Evolutionary conservation across 2,113 vertebrate genomes (phyloP).

Genomic region (Panurus biarmicus): DNA sequence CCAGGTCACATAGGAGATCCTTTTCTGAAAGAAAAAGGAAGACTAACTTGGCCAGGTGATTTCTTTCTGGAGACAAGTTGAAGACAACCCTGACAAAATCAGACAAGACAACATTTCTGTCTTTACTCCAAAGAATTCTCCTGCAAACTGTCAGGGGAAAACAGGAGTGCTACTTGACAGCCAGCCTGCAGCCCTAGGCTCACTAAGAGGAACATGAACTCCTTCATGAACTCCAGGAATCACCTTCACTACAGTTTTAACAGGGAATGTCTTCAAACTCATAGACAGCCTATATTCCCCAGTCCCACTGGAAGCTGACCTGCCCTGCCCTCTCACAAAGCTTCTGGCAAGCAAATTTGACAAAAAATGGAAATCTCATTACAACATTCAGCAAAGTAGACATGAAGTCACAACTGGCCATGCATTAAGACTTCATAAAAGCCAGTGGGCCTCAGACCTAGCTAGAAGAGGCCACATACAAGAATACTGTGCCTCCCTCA

Average conservation of each 20-base stretch:
- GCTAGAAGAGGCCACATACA: neutral
- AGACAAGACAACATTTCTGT: neutral
- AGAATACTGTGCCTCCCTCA: neutral
- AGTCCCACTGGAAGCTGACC: neutral
- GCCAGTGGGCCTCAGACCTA: neutral
- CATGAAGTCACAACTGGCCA: neutral
- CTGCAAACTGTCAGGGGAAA: neutral
- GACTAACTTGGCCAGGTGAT: neutral
- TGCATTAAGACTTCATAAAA: neutral
- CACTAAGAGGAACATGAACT: neutral
- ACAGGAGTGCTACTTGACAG: neutral
- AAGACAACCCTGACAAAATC: neutral
- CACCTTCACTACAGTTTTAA: neutral
- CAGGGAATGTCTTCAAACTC: neutral
- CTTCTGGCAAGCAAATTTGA: neutral
- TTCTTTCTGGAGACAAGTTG: neutral
- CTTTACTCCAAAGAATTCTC: neutral
- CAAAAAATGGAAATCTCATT: neutral
- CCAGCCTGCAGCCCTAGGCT: neutral
- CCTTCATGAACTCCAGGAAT: neutral
- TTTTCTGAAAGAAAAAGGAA: neutral
- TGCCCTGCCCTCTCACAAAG: neutral
- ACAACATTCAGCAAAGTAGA: neutral
- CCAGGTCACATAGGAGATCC: neutral
- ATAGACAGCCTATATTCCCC: neutral